Conservation (phyloP, 2,113 vertebrate genomes). For the Noturus placidus region DNA sequence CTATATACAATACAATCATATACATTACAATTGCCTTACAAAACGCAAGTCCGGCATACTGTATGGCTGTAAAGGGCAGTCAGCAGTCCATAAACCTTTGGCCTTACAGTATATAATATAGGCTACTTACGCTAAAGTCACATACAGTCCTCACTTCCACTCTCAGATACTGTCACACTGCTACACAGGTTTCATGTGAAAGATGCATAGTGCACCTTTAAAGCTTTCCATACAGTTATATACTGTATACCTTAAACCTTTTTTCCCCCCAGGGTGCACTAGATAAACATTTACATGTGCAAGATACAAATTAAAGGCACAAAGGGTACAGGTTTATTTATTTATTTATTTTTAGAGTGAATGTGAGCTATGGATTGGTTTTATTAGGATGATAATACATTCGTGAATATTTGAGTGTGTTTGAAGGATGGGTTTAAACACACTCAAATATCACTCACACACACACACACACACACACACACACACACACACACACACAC, state of each 20-base stretch:
- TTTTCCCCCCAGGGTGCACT: neutral
- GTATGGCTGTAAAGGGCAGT: neutral
- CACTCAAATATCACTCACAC: neutral
- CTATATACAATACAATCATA: too few relatives aligned
- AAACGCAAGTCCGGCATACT: neutral
- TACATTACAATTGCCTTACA: too few relatives aligned
- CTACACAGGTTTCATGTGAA: neutral
- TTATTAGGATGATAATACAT: neutral
- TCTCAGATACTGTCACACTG: neutral
- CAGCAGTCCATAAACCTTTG: neutral
- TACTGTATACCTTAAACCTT: neutral
- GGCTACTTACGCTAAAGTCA: neutral
- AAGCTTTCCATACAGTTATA: too few relatives aligned
- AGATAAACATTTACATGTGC: neutral
- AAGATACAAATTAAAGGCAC: neutral
- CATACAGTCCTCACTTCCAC: too few relatives aligned
- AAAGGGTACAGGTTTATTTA: neutral
- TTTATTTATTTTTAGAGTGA: too few relatives aligned
- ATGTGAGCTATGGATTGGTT: neutral
- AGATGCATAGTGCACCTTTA: neutral
- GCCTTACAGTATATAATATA: neutral
- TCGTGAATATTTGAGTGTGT: neutral
- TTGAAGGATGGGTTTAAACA: neutral
- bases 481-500: neutral
- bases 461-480: slow-evolving; percentile 5